Evolutionary conservation across 2,888 invertebrate species (phyloP).

Genomic region (Phania funesta): DNA sequence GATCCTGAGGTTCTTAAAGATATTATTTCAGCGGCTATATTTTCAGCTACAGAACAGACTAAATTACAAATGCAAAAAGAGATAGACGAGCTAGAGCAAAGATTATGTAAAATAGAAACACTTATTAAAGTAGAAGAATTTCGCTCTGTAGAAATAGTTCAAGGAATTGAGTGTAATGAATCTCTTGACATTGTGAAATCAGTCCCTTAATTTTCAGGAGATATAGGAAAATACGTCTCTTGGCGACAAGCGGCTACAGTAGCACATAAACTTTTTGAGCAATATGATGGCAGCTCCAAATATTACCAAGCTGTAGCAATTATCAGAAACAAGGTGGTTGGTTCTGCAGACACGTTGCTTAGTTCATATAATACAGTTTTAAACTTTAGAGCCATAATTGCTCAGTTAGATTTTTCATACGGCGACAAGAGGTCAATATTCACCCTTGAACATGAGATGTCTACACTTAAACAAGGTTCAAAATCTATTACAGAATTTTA

Average conservation of each 20-base stretch:
- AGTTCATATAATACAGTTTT: neutral
- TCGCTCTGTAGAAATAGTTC: too few relatives aligned
- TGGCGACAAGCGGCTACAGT: conserved; percentile 1
- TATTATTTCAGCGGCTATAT: too few relatives aligned
- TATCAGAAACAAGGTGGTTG: conserved; percentile 7
- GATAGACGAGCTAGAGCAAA: neutral
- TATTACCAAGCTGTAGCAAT: conserved; percentile 22
- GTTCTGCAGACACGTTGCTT: neutral
- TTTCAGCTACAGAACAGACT: neutral
- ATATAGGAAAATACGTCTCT: conserved; percentile 10
- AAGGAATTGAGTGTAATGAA: too few relatives aligned
- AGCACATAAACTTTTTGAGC: conserved; percentile 10
- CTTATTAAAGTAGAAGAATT: too few relatives aligned
- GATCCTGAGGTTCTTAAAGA: too few relatives aligned
- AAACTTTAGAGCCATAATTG: neutral
- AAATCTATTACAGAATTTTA: too few relatives aligned
- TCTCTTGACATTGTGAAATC: neutral
- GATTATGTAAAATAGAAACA: too few relatives aligned
- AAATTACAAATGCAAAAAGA: neutral
- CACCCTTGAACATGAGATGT: too few relatives aligned
- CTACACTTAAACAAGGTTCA: too few relatives aligned
- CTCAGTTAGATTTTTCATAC: too few relatives aligned
- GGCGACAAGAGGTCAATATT: too few relatives aligned
- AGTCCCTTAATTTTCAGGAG: conserved; percentile 21
- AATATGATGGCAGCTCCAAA: too few relatives aligned